A percentile compares a stretch with the other conserved stretches of the same genome.
Conservation (phyloP, 2,888 invertebrate genomes). For the Argyra leucocephala region DNA sequence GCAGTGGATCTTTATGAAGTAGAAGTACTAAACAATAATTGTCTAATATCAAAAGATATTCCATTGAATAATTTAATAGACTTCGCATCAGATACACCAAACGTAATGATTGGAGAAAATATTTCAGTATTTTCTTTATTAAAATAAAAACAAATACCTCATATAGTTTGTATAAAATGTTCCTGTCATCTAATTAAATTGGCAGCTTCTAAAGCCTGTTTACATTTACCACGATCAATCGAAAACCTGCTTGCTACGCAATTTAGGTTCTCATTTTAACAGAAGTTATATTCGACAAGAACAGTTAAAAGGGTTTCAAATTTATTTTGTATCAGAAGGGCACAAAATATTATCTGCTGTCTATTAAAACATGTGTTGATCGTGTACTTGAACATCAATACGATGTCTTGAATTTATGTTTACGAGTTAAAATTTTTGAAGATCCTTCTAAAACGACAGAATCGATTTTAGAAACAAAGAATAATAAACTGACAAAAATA, state of each 20-base stretch:
- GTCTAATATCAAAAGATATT: too few species aligned
- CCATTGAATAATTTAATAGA: too few species aligned
- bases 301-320: slow-evolving; percentile 8
- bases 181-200: slow-evolving; percentile 10
- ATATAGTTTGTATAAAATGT: slow-evolving; percentile 10
- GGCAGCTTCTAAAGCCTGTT: slow-evolving; percentile 8
- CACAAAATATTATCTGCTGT: slow-evolving; percentile 7
- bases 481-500: slow-evolving; percentile 10
- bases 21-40: too few species aligned
- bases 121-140: background rate
- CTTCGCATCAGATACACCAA: too few species aligned
- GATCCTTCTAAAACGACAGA: slow-evolving; percentile 10
- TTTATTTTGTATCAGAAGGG: background rate
- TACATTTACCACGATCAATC: background rate
- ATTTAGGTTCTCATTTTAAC: slow-evolving; percentile 8
- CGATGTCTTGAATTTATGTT: slow-evolving; percentile 8
- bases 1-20: too few species aligned
- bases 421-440: slow-evolving; percentile 7
- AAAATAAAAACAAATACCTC: background rate
- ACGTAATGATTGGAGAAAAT: background rate
- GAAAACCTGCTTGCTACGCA: slow-evolving; percentile 2
- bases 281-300: slow-evolving; percentile 1
- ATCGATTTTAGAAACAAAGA: background rate
- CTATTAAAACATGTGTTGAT: slow-evolving; percentile 10
- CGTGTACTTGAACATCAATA: slow-evolving; percentile 11